phyloP scores from a whole-genome alignment of 2,113 vertebrate species.

The Panthera leo region DNA sequence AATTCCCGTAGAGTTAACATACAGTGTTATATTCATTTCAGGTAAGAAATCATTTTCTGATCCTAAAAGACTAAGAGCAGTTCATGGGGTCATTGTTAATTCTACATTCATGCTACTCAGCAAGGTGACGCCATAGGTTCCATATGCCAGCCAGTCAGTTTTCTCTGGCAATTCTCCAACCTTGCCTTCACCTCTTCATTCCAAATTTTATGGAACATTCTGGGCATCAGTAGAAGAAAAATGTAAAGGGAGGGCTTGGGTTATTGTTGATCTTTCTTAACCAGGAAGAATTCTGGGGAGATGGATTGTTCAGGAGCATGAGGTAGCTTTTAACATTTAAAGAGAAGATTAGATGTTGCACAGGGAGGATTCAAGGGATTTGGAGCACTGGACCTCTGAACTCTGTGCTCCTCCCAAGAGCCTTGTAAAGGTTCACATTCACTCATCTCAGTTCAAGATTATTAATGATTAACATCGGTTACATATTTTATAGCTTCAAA shows the following conservation, averaged over 20 bases:
- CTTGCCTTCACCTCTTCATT: not conserved
- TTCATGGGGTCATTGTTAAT: not conserved
- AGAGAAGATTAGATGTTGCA: not conserved
- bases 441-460: not conserved
- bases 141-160: too few relatives aligned
- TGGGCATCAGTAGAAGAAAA: not conserved
- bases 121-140: too few relatives aligned
- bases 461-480: not conserved
- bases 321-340: not conserved
- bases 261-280: not conserved
- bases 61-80: not conserved
- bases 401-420: not conserved
- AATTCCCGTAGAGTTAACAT: not conserved
- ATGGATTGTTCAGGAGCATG: not conserved
- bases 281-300: slow-evolving; percentile 7
- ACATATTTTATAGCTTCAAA: not conserved
- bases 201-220: not conserved
- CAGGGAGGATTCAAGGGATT: not conserved
- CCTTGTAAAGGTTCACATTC: not conserved
- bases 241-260: not conserved
- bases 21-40: not conserved
- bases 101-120: not conserved
- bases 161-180: not conserved
- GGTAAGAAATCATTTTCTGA: not conserved
- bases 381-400: not conserved